phyloP scores from a whole-genome alignment of 2,797 vertebrate species.

The Gallinago stenura region DNA sequence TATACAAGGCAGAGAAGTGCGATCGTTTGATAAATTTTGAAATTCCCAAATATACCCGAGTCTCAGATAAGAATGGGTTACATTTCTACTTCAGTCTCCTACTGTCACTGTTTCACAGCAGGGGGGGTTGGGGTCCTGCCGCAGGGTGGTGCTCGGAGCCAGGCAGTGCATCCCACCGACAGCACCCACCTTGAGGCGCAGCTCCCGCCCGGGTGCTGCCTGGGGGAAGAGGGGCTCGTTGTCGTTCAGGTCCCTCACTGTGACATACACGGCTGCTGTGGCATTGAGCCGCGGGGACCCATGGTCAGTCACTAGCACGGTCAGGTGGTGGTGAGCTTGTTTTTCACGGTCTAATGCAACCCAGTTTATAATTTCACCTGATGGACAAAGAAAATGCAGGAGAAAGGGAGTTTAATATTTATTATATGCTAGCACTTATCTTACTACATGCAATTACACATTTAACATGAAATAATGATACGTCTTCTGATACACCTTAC shows the following conservation, averaged over 20 bases:
- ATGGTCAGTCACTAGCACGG: conserved; percentile 87
- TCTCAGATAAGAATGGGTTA: not conserved
- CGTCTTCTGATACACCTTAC: not conserved
- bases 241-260: conserved; percentile 89
- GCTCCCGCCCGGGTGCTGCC: conserved; percentile 76
- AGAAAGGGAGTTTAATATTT: not conserved
- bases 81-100: fast-evolving
- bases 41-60: not conserved
- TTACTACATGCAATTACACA: too few relatives aligned
- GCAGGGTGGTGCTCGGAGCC: conserved; percentile 75
- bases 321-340: conserved; percentile 84
- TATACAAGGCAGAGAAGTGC: not conserved
- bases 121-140: conserved; percentile 3
- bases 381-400: not conserved
- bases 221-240: conserved; percentile 87
- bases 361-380: conserved; percentile 92
- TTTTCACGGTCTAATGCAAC: conserved; percentile 88
- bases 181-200: conserved; percentile 80
- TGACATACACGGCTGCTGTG: conserved; percentile 81
- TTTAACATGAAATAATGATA: not conserved
- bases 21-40: not conserved
- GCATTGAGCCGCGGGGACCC: conserved; percentile 86
- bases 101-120: not conserved
- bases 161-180: not conserved
- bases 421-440: not conserved